A percentile compares a stretch with the other conserved stretches of the same genome.
These are phyloP conservation scores for Saccostrea echinata DNA, from an alignment of 1,140 invertebrate genomes.

Conservation along the genomic window DNA sequence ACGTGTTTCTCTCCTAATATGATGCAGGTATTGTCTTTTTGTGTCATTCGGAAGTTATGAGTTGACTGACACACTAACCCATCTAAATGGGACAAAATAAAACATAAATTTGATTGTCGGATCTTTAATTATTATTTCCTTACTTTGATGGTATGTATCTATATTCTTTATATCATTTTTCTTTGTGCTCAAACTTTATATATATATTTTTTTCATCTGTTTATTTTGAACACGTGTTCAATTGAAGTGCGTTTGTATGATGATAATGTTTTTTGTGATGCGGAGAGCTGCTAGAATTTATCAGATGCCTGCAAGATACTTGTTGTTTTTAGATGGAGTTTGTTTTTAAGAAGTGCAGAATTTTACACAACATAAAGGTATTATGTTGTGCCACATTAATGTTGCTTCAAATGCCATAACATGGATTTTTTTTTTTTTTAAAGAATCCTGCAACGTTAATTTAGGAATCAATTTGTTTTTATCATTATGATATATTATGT, in stretches of 20 bases:
- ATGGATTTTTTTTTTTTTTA: no score
- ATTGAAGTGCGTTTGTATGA: not conserved
- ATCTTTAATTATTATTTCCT: constrained; percentile 1
- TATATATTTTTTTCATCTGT: not conserved
- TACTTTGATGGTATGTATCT: constrained; percentile 12
- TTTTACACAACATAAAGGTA: not conserved
- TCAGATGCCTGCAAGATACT: not conserved
- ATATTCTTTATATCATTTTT: not conserved
- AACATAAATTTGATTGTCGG: not conserved
- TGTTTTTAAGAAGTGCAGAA: not conserved
- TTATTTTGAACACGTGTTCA: constrained; percentile 18
- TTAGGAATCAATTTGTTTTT: no score
- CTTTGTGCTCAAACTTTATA: not conserved
- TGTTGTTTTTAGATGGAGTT: no score
- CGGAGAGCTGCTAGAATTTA: not conserved
- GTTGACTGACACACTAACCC: constrained; percentile 10
- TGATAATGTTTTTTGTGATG: not conserved
- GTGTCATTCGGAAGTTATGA: constrained; percentile 10
- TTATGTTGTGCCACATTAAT: not conserved
- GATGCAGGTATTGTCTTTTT: not conserved
- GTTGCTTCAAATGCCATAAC: not conserved
- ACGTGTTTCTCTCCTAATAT: constrained; percentile 13
- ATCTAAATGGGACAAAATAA: constrained; percentile 6
- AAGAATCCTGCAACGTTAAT: no score
- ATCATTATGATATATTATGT: no score